These are phyloP conservation scores for Cyclura pinguis DNA, from an alignment of 2,797 vertebrate species.

Conservation along the genomic window DNA sequence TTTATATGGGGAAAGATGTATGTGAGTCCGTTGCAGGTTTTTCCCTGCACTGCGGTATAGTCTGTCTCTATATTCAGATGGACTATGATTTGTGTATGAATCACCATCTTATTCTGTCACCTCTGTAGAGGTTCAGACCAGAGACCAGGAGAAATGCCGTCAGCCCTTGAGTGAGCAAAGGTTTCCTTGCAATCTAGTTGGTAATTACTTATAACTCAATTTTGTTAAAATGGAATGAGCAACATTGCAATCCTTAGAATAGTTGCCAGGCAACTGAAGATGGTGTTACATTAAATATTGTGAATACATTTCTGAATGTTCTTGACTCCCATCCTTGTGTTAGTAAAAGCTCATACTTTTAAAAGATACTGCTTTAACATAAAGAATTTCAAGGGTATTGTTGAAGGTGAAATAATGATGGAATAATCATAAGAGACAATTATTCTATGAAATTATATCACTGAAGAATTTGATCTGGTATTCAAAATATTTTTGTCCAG, in stretches of 20 bases:
- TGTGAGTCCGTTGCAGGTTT: neutral
- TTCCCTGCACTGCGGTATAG: neutral
- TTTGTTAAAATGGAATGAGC: neutral
- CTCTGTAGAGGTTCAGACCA: neutral
- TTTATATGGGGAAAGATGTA: neutral
- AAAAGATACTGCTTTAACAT: constrained; percentile 35
- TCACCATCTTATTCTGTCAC: neutral
- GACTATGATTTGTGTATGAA: neutral
- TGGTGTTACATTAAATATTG: constrained; percentile 17
- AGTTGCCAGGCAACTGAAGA: constrained; percentile 53
- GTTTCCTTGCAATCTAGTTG: constrained; percentile 12
- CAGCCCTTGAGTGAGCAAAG: neutral
- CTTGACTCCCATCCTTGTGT: constrained; percentile 36
- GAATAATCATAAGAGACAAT: constrained; percentile 54
- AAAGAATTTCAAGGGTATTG: constrained; percentile 48
- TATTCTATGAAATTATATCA: constrained; percentile 34
- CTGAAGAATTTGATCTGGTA: constrained; percentile 33
- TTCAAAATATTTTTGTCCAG: constrained; percentile 27
- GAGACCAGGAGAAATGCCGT: neutral
- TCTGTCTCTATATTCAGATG: neutral
- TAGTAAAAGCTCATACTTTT: constrained; percentile 31
- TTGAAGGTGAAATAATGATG: constrained; percentile 27
- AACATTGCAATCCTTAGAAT: constrained; percentile 24
- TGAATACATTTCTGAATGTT: constrained; percentile 13
- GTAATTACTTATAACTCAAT: constrained; percentile 9